These are phyloP conservation scores for Simalia tracyae DNA, from an alignment of 2,797 vertebrate genomes.

Conservation along the genomic window DNA sequence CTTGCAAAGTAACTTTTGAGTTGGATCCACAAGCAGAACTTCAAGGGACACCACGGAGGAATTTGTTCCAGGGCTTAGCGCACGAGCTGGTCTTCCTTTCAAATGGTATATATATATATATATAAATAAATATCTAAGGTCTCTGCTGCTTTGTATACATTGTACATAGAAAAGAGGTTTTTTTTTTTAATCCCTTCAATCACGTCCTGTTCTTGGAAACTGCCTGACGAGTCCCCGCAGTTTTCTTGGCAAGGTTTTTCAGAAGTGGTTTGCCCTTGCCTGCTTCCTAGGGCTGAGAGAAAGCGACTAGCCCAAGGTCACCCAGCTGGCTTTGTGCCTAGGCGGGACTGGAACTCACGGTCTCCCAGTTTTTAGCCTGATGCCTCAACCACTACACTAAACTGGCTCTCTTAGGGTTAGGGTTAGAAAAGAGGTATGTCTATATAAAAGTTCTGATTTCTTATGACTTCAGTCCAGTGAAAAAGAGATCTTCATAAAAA, in stretches of 20 bases:
- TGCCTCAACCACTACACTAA: too few species aligned
- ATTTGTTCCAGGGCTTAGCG: not conserved
- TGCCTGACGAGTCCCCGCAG: too few species aligned
- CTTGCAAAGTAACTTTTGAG: not conserved
- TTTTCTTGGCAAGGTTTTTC: too few species aligned
- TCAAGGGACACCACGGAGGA: not conserved
- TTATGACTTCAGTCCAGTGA: slow-evolving; percentile 19
- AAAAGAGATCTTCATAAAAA: slow-evolving; percentile 19
- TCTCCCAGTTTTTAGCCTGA: too few species aligned
- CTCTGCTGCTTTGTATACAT: slow-evolving; percentile 2
- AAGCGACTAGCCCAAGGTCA: too few species aligned
- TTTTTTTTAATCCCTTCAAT: too few species aligned
- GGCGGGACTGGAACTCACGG: too few species aligned
- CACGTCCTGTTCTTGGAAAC: too few species aligned
- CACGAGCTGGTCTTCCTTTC: slow-evolving; percentile 20
- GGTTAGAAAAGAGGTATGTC: not conserved
- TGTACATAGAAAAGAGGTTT: slow-evolving; percentile 9
- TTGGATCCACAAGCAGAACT: not conserved
- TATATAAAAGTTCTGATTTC: slow-evolving; percentile 13
- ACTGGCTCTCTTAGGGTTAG: too few species aligned
- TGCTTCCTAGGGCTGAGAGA: too few species aligned
- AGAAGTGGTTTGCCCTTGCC: too few species aligned
- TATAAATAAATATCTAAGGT: not conserved
- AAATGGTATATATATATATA: not conserved
- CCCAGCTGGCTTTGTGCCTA: too few species aligned